Evolutionary conservation across 1,140 invertebrate genomes (phyloP).

Genomic region (Cepaea nemoralis): DNA sequence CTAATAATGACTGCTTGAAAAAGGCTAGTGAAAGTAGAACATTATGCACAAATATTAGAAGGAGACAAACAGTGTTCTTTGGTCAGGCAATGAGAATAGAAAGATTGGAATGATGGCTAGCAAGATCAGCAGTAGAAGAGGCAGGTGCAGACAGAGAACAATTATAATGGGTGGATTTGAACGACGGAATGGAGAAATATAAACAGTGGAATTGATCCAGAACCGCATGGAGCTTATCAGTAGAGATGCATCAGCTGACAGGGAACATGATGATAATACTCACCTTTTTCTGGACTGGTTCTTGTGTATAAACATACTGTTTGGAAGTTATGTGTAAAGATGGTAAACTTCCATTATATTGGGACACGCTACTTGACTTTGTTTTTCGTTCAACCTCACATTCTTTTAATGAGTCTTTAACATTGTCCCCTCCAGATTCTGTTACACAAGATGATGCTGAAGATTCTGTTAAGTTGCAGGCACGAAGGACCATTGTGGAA

Average conservation of each 20-base stretch:
- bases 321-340: background rate
- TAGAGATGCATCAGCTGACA: background rate
- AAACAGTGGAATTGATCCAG: too few relatives aligned
- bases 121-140: too few relatives aligned
- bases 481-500: conserved; percentile 94
- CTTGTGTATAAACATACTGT: background rate
- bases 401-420: background rate
- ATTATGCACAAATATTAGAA: too few relatives aligned
- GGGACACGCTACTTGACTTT: background rate
- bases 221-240: background rate
- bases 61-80: too few relatives aligned
- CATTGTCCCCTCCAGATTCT: conserved; percentile 18
- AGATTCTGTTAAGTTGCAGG: conserved; percentile 73
- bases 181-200: too few relatives aligned
- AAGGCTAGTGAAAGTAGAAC: too few relatives aligned
- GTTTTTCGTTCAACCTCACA: background rate
- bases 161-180: too few relatives aligned
- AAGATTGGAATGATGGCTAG: too few relatives aligned
- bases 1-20: too few relatives aligned
- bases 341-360: conserved; percentile 39
- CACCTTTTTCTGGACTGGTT: conserved; percentile 54
- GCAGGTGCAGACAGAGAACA: too few relatives aligned
- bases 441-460: conserved; percentile 15
- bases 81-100: too few relatives aligned
- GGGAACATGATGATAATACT: background rate